Base-by-base conservation (phyloP, 1,140 invertebrate genomes). In the Magallana angulata region DNA sequence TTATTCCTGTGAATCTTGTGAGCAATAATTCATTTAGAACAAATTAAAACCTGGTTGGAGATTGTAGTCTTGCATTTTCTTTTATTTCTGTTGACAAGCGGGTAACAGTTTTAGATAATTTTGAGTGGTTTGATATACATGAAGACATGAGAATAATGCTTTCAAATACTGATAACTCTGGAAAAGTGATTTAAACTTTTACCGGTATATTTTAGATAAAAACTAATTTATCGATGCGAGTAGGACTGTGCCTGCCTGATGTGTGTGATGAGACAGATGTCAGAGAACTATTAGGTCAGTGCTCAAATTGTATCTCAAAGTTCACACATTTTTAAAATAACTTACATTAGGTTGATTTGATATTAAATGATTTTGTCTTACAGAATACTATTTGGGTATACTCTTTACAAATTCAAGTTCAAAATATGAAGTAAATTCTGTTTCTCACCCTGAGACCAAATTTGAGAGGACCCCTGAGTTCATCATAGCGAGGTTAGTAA, bases 401-500 rank as follows among this genome's bases (percentile, higher is more conserved):
- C 60, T n/a, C 7, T 64, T 24, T 8, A 30, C 64, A 68, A 68
- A 18, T 68, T 1, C 3, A 5, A 68, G 6, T 24, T n/a, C 36
- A 48, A 48, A 9, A 18, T n/a, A 18, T 9, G 24, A 68, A 18
- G 8, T 68, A 8, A 64, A 64, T 16, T 64, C 16, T 68, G 16
- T 68, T n/a, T 18, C 14, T 5, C 16, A 68, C 24, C 18, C 64
- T 68, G 64, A 68, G 18, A 68, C 64, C 0, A 68, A 68, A 7
- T 68, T 68, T 68, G 64, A 68, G 18, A 68, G n/a, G n/a, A 68
- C 64, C 8, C n/a, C 64, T 18, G 64, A 68, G n/a, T 68, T 68
- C 7, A 24, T 68, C 18, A 24, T 68, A 8, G 64, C 64, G 7
- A 68, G 64, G 64, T 68, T 30, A 24, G 24, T 48, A 48, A 48